Percentiles rank a stretch among this genome's conserved stretches.
These are phyloP conservation scores for Drosophila kohkoa DNA, from an alignment of 1,140 invertebrate species.

Conservation along the genomic window DNA sequence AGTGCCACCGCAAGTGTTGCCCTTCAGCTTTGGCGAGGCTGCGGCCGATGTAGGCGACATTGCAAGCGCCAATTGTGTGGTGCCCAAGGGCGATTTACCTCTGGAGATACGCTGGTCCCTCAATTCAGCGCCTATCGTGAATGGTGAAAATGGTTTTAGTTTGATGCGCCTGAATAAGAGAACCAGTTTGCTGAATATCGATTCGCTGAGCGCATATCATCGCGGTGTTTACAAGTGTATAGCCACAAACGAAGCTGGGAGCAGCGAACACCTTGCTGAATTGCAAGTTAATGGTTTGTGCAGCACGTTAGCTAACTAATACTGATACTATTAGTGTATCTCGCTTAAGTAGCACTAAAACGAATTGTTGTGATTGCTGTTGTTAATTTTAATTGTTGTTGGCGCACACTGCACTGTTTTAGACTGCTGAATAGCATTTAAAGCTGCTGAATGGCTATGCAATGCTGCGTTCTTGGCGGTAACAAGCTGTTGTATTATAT, in stretches of 20 bases:
- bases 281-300: slow-evolving; percentile 87
- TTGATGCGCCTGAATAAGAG: slow-evolving; percentile 66
- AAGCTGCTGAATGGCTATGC: slow-evolving; percentile 18
- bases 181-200: slow-evolving; percentile 79
- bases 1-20: slow-evolving; percentile 86
- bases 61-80: slow-evolving; percentile 86
- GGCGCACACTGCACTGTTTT: slow-evolving; percentile 50
- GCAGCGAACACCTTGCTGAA: slow-evolving; percentile 85
- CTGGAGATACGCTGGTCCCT: slow-evolving; percentile 85
- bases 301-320: slow-evolving; percentile 54
- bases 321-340: slow-evolving; percentile 4
- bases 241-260: slow-evolving; percentile 86
- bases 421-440: slow-evolving; percentile 21
- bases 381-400: slow-evolving; percentile 45
- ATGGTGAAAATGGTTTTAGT: slow-evolving; percentile 75
- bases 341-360: slow-evolving; percentile 38
- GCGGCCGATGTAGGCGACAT: slow-evolving; percentile 87
- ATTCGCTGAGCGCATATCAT: slow-evolving; percentile 85
- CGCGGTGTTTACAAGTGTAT: slow-evolving; percentile 86
- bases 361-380: slow-evolving; percentile 40
- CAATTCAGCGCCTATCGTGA: slow-evolving; percentile 77
- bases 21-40: slow-evolving; percentile 86
- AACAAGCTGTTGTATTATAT: slow-evolving; percentile 23
- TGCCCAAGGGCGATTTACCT: slow-evolving; percentile 86
- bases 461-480: background rate